Evolutionary conservation across 2,888 invertebrate species (phyloP).

Genomic region (Melipona bicolor): DNA sequence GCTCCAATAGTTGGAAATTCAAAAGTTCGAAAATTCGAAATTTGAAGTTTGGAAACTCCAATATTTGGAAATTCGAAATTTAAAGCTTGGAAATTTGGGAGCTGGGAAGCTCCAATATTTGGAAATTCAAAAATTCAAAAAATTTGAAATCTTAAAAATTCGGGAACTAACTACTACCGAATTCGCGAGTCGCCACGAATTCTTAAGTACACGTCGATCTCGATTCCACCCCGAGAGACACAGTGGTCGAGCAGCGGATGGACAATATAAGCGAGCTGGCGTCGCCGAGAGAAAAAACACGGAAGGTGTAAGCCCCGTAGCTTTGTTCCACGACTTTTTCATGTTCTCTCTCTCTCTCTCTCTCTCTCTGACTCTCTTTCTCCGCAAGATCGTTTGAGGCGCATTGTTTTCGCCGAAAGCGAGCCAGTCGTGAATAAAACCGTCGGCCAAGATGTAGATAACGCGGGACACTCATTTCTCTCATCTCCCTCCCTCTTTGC

Average conservation of each 20-base stretch:
- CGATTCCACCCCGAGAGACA: not conserved
- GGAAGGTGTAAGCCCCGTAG: conserved; percentile 30
- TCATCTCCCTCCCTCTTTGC: conserved; percentile 3
- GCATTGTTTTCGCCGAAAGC: conserved; percentile 56
- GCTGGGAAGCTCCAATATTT: not conserved
- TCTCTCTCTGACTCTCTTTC: not conserved
- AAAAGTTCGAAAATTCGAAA: no score
- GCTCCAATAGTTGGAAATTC: no score
- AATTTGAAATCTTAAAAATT: not conserved
- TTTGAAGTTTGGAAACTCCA: no score
- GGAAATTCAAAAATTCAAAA: not conserved
- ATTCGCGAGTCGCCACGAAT: not conserved
- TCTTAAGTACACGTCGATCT: not conserved
- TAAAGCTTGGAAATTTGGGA: no score
- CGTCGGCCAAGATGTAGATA: conserved; percentile 54
- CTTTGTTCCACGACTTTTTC: conserved; percentile 46
- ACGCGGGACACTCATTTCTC: conserved; percentile 25
- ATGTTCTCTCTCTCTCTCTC: not conserved
- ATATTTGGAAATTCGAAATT: no score
- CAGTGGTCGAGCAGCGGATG: no score
- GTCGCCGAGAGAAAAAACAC: conserved; percentile 30
- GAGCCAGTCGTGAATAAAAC: conserved; percentile 54
- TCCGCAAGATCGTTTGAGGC: conserved; percentile 25
- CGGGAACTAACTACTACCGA: not conserved
- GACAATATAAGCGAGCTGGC: not conserved